These are phyloP conservation scores for human (Homo sapiens) DNA, from an alignment of 2,113 vertebrate species.

Conservation along the genomic window GRCh38 chr12:130292501-130293000, in stretches of 20 bases:
- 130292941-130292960: neutral
- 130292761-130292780: too few species aligned
- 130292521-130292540: neutral
- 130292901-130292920: neutral
- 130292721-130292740: neutral
- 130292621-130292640: neutral
- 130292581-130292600: neutral
- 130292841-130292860: neutral
- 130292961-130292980: neutral
- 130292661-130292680: neutral
- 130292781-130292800: neutral
- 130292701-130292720: too few species aligned
- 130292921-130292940: neutral
- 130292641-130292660: neutral
- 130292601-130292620: rapidly evolving
- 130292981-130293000: rapidly evolving
- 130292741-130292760: neutral
- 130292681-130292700: too few species aligned
- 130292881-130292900: rapidly evolving
- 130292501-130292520: neutral
- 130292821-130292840: too few species aligned
- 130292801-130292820: neutral
- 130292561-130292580: rapidly evolving
- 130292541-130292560: neutral
- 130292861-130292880: neutral